Percentiles rank a stretch among this genome's conserved stretches.
Conservation (phyloP, 2,113 vertebrate species). For the Lepus timidus region DNA sequence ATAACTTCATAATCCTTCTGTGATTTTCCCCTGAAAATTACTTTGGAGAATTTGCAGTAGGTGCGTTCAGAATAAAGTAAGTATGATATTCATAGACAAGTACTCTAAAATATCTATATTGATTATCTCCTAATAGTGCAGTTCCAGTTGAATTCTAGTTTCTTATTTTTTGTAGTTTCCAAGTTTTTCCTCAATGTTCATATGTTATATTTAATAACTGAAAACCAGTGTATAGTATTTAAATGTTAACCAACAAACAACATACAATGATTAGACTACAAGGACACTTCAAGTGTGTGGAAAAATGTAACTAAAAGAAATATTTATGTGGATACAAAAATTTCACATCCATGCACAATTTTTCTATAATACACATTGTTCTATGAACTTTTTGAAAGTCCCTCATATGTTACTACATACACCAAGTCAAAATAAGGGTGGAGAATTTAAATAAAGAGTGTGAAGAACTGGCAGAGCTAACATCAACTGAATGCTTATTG, state of each 20-base stretch:
- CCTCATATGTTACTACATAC: not conserved
- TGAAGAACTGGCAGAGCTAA: not conserved
- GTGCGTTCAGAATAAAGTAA: not conserved
- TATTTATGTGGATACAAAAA: too few relatives aligned
- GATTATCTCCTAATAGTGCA: not conserved
- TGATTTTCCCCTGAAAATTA: not conserved
- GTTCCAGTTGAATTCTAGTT: not conserved
- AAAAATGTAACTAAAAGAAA: too few relatives aligned
- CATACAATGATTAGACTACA: not conserved
- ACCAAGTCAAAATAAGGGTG: not conserved
- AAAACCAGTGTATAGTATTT: not conserved
- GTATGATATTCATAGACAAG: not conserved
- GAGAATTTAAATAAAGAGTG: not conserved
- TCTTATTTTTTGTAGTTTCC: not conserved
- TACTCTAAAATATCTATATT: not conserved
- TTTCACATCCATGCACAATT: too few relatives aligned
- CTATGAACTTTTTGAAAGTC: too few relatives aligned
- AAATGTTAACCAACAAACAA: not conserved
- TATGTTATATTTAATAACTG: not conserved
- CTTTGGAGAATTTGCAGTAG: not conserved
- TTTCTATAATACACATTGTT: too few relatives aligned
- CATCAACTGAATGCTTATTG: not conserved
- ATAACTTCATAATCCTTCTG: not conserved
- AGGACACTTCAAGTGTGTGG: too few relatives aligned
- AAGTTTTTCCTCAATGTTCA: not conserved